phyloP scores from a whole-genome alignment of 2,113 vertebrate species.

The Etia nguti region DNA sequence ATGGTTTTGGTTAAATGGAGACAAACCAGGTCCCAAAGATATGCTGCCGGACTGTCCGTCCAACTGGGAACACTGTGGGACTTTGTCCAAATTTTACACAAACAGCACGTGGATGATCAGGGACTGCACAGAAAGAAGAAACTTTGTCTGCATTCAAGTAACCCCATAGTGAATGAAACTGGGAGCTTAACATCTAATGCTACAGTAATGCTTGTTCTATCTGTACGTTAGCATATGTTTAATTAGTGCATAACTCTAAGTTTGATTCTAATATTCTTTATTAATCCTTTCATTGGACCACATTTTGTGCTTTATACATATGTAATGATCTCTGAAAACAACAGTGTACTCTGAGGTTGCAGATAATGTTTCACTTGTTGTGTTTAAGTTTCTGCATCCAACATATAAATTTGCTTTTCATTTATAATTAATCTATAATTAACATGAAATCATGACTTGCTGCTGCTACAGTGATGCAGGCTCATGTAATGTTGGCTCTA shows the following conservation, averaged over 20 bases:
- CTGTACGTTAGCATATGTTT: neutral
- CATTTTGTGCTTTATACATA: neutral
- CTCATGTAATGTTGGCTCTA: neutral
- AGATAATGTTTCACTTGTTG: neutral
- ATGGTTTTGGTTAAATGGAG: slow-evolving; percentile 26
- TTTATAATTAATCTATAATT: neutral
- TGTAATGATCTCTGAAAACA: neutral
- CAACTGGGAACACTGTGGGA: neutral
- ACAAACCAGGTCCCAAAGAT: too few relatives aligned
- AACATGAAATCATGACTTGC: neutral
- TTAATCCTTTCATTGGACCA: neutral
- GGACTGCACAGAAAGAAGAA: neutral
- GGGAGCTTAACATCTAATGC: neutral
- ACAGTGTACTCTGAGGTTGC: neutral
- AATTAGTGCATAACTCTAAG: neutral
- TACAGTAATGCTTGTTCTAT: neutral
- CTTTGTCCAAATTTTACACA: neutral
- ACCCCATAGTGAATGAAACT: neutral
- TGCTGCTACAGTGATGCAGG: neutral
- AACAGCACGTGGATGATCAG: neutral
- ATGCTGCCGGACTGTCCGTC: neutral
- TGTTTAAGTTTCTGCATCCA: neutral
- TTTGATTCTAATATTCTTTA: neutral
- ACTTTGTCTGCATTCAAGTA: neutral
- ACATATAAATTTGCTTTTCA: neutral